Evolutionary conservation across 2,797 vertebrate genomes (phyloP).

Genomic region (Sebastes dallii): DNA sequence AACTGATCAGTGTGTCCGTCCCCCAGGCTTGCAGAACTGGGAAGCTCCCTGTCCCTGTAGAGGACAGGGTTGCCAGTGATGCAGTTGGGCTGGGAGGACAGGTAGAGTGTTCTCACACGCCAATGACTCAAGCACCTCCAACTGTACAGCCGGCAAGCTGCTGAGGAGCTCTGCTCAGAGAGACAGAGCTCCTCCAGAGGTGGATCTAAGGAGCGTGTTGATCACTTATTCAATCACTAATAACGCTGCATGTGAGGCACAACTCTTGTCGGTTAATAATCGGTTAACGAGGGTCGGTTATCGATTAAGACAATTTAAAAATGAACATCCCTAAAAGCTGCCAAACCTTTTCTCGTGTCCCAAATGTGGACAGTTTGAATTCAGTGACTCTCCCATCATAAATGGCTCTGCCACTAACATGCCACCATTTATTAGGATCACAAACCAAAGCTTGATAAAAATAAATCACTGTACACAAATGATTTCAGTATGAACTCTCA

Average conservation of each 20-base stretch:
- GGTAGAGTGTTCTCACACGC: conserved; percentile 93
- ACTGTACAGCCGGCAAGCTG: conserved; percentile 92
- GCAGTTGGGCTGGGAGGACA: conserved; percentile 83
- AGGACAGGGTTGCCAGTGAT: conserved; percentile 80
- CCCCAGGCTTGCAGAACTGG: conserved; percentile 83
- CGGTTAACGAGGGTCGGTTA: no score
- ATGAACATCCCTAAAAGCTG: no score
- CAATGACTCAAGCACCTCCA: conserved; percentile 97
- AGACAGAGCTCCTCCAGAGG: conserved; percentile 88
- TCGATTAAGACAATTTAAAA: no score
- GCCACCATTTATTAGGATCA: conserved; percentile 51
- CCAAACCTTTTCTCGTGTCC: no score
- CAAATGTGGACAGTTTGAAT: not conserved
- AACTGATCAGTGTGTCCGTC: conserved; percentile 78
- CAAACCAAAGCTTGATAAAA: conserved; percentile 4
- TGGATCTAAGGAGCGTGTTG: conserved; percentile 88
- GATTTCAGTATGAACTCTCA: conserved; percentile 15
- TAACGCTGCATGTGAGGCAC: no score
- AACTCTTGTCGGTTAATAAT: no score
- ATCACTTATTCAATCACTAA: not conserved
- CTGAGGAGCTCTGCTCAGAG: conserved; percentile 76
- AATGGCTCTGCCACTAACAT: conserved; percentile 47
- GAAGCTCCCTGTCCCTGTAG: conserved; percentile 49
- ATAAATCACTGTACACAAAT: conserved; percentile 31
- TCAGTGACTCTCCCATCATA: conserved; percentile 41